Percentiles rank a stretch among this genome's conserved stretches.
phyloP scores from a whole-genome alignment of 2,113 vertebrate genomes.

The Solea solea region DNA sequence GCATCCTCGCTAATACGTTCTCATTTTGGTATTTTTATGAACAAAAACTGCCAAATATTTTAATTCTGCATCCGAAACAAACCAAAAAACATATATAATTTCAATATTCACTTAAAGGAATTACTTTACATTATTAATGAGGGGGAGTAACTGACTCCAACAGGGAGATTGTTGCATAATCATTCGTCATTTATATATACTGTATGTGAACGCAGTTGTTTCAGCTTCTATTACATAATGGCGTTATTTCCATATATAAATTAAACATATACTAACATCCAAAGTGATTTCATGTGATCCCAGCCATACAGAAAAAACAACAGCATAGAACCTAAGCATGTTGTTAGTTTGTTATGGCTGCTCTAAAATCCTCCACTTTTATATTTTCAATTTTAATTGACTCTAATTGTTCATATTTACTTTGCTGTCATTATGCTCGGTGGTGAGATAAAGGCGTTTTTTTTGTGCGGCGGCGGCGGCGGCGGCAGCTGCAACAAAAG shows the following conservation, averaged over 20 bases:
- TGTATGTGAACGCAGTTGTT: neutral
- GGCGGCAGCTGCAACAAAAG: conserved; percentile 27
- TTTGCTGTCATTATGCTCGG: conserved; percentile 35
- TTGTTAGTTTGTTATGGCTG: neutral
- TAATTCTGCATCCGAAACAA: too few species aligned
- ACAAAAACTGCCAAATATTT: neutral
- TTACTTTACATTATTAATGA: too few species aligned
- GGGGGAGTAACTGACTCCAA: too few species aligned
- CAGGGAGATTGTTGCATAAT: too few species aligned
- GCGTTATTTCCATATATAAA: conserved; percentile 10
- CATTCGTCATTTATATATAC: neutral
- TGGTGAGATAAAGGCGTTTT: conserved; percentile 29
- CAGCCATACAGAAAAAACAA: too few species aligned
- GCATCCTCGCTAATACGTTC: neutral
- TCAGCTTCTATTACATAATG: conserved; percentile 13
- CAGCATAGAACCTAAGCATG: too few species aligned
- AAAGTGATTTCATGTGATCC: too few species aligned
- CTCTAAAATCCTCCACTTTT: neutral
- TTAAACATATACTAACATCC: neutral
- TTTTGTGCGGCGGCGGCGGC: conserved; percentile 17
- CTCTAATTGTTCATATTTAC: conserved; percentile 12
- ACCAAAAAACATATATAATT: too few species aligned
- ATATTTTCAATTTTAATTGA: conserved; percentile 4
- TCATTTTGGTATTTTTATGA: too few species aligned
- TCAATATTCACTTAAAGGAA: too few species aligned